Evolutionary conservation across 23 tunicate species (phyloP).

Genomic region (Botrylloides violaceus): DNA sequence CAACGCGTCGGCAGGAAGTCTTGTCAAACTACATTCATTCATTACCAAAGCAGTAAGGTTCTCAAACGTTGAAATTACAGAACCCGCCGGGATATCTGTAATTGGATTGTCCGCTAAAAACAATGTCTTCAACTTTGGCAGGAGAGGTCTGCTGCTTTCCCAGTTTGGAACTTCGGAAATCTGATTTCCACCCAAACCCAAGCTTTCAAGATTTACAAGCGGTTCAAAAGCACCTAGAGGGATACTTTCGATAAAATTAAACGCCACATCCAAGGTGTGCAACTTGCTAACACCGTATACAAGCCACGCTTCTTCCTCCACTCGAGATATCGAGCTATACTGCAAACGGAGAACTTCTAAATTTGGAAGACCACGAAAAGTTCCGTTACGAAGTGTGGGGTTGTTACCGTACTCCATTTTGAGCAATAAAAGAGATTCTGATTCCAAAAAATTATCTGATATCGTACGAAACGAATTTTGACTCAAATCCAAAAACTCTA

Average conservation of each 20-base stretch:
- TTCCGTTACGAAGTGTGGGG: constrained; percentile 4
- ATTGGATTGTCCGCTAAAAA: constrained; percentile 1
- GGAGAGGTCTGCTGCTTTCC: not conserved
- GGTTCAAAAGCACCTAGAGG: not conserved
- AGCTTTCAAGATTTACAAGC: constrained; percentile 1
- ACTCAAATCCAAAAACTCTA: constrained; percentile 20
- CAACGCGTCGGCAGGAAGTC: not conserved
- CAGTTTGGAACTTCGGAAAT: not conserved
- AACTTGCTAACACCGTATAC: not conserved
- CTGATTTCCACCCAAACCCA: constrained; percentile 12
- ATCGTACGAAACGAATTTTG: not conserved
- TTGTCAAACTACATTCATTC: not conserved
- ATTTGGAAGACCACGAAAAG: constrained; percentile 16
- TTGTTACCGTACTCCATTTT: constrained; percentile 14
- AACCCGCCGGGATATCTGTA: not conserved
- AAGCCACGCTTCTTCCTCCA: not conserved
- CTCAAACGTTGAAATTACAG: not conserved
- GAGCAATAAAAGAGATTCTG: constrained; percentile 1
- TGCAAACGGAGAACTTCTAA: constrained; percentile 3
- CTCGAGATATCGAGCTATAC: not conserved
- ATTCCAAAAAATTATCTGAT: constrained; percentile 1
- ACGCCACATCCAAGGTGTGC: constrained; percentile 11
- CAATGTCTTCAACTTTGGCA: constrained; percentile 7
- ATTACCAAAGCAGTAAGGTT: not conserved
- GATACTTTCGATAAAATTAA: not conserved